These are phyloP conservation scores for Cebidichthys violaceus DNA, from an alignment of 2,113 vertebrate species.

Conservation along the genomic window DNA sequence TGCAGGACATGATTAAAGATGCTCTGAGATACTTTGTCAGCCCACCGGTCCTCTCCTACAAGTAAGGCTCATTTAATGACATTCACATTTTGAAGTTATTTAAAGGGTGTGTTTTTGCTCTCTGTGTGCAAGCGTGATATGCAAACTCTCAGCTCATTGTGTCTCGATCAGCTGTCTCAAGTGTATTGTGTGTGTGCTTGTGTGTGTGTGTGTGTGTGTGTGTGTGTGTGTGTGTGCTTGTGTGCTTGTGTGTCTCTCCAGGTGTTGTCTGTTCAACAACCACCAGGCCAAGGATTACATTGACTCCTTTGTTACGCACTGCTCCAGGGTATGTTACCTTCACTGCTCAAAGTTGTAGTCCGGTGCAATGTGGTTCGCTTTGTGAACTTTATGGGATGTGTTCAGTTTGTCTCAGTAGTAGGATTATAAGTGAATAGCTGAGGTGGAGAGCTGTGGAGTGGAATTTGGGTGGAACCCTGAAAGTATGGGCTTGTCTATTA, in stretches of 20 bases:
- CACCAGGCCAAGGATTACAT: constrained; percentile 99
- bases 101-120: neutral
- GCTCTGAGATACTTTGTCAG: constrained; percentile 96
- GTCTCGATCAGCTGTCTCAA: neutral
- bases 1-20: constrained; percentile 99
- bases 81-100: neutral
- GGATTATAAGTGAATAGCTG: neutral
- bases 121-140: neutral
- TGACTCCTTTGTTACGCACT: constrained; percentile 98
- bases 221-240: constrained; percentile 19
- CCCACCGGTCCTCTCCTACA: constrained; percentile 96
- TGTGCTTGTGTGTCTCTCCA: constrained; percentile 65
- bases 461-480: neutral
- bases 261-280: constrained; percentile 97
- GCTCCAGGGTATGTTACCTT: constrained; percentile 89
- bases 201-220: neutral
- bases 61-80: constrained; percentile 85
- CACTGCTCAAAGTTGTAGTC: neutral
- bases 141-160: neutral
- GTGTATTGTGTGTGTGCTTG: constrained; percentile 3
- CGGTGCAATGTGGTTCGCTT: neutral
- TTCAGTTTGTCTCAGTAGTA: neutral
- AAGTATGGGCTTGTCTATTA: neutral
- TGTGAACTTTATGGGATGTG: neutral
- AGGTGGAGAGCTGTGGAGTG: neutral